Percentiles rank a stretch among this genome's conserved stretches.
Conservation (phyloP, 2,113 vertebrate genomes). For the Eclectus roratus region DNA sequence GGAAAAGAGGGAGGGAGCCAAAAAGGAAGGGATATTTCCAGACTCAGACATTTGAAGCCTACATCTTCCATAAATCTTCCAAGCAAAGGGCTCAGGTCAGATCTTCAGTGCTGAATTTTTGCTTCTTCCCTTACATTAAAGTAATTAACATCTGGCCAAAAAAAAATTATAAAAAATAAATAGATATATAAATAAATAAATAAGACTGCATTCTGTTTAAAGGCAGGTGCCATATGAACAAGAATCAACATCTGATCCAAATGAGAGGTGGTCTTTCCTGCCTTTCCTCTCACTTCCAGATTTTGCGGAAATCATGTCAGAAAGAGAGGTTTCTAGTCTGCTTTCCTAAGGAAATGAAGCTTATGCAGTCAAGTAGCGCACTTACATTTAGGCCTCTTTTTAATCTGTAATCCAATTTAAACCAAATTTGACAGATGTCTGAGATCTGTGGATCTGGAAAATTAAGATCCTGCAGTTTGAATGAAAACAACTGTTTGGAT, state of each 20-base stretch:
- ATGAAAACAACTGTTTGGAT: background rate
- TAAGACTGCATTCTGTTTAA: background rate
- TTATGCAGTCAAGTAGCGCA: background rate
- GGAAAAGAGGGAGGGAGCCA: background rate
- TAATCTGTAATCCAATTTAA: background rate
- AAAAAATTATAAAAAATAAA: background rate
- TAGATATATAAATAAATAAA: background rate
- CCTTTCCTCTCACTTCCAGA: background rate
- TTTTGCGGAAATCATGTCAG: background rate
- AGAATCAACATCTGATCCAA: background rate
- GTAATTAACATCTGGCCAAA: background rate
- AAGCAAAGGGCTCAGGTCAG: background rate
- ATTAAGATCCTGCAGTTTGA: background rate
- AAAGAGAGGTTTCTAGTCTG: background rate
- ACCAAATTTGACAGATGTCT: background rate
- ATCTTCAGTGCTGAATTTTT: background rate
- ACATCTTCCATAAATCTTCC: slow-evolving; percentile 33
- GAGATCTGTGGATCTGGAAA: background rate
- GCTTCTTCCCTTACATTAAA: background rate
- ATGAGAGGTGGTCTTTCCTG: background rate
- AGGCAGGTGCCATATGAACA: accelerated
- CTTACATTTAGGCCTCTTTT: background rate
- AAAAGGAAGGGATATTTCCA: slow-evolving; percentile 46
- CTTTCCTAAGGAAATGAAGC: background rate
- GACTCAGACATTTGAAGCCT: background rate